These are phyloP conservation scores for Strix occidentalis DNA, from an alignment of 2,797 vertebrate genomes.

Conservation along the genomic window DNA sequence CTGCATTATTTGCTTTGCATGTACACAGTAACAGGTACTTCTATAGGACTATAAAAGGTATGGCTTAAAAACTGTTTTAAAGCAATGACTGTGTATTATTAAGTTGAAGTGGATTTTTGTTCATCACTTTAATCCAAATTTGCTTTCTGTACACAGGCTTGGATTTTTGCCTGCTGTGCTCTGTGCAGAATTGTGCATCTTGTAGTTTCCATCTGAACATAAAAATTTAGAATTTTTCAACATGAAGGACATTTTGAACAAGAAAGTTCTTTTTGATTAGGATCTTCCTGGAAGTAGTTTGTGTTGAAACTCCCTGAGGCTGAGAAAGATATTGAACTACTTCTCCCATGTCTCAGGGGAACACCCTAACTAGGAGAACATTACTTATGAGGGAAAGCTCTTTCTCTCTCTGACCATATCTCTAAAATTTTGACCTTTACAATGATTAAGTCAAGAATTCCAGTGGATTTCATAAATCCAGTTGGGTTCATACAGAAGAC, in stretches of 20 bases:
- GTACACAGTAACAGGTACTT: neutral
- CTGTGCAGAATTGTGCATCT: neutral
- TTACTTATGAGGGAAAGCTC: neutral
- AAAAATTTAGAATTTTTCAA: neutral
- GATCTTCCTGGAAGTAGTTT: neutral
- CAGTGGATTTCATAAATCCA: neutral
- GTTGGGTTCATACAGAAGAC: neutral
- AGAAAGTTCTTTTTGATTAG: neutral
- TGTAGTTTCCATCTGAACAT: neutral
- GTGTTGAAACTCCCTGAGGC: neutral
- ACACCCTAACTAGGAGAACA: neutral
- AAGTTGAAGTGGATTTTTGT: neutral
- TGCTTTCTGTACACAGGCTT: neutral
- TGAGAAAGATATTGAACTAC: neutral
- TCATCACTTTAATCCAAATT: neutral
- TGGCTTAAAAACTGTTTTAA: neutral
- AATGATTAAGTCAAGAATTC: neutral
- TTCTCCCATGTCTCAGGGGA: neutral
- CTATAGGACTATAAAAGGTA: neutral
- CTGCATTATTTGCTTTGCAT: neutral
- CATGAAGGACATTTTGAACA: neutral
- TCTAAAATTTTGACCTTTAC: neutral
- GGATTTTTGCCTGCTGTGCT: neutral
- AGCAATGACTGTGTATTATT: neutral
- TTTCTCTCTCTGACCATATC: neutral